Base-by-base conservation (phyloP, 2,113 vertebrate genomes). In the Acanthochromis polyacanthus region DNA sequence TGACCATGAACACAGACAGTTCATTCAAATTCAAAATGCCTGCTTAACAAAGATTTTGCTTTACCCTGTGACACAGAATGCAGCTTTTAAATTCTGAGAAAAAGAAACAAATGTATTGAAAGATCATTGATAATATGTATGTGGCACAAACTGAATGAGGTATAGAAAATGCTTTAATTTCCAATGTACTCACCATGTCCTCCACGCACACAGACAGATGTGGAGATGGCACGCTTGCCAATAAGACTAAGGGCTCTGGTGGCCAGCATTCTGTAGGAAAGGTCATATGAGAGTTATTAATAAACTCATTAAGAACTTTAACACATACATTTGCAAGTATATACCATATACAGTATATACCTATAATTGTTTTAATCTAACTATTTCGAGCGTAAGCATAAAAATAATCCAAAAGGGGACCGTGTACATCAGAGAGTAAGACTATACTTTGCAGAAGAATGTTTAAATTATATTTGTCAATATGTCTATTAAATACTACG, bases 171-270 rank as follows among this genome's bases (percentile, higher is more conserved):
- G 32, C 12, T 71, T 30, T 30, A 30, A 30, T 30, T 30, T 30
- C 30, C 30, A 30, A 36, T 7, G 56, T 9, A 88, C 94, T 88
- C 89, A 99, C 96, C 97, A 3, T 99, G 97, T 63, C 90, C 93
- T 0, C 96, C 96, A 45, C 95, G 94, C 5, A 96, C 15, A 64
- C 96, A 96, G 43, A 94, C 90, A 0, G 97, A 96, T 79, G 97
- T 96, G 57, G 95, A 98, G 84, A 99, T 67, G 66, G 96, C 95
- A 70, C 97, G 95, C 84, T 93, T 98, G 87, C 97, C 96, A 40
- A 97, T 10, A 0, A 97, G 93, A 84, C 93, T 88, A 19, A 99
- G 91, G 0, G 86, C 95, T 89, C 96, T 95, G 30, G 95, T 91
- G 40, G 96, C 95, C 95, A 99, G 91, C 98, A 99, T 99, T 91